These are phyloP conservation scores for Phyllostomus discolor DNA, from an alignment of 2,113 vertebrate genomes.

Conservation along the genomic window DNA sequence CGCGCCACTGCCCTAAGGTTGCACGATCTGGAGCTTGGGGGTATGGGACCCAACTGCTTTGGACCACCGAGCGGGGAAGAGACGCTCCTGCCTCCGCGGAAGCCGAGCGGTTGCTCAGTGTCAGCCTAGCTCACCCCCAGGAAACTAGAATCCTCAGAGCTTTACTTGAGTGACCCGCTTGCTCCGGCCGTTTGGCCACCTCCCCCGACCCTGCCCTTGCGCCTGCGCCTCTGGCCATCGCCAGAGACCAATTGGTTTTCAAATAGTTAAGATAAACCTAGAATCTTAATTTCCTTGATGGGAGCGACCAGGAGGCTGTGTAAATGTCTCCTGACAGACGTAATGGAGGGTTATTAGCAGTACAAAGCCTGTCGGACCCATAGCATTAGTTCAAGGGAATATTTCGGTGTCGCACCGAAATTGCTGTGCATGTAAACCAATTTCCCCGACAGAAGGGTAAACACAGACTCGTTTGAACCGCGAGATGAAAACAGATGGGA, in stretches of 20 bases:
- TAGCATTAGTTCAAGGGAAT: conserved; percentile 81
- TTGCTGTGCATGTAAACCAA: conserved; percentile 83
- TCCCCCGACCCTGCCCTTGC: background rate
- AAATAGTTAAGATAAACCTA: conserved; percentile 76
- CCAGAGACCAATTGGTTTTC: conserved; percentile 48
- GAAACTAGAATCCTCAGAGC: conserved; percentile 53
- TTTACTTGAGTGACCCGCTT: conserved; percentile 69
- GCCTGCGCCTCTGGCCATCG: background rate
- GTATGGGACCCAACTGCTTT: conserved; percentile 52
- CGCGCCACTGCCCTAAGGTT: conserved; percentile 74
- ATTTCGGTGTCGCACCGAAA: conserved; percentile 84
- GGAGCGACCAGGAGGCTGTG: conserved; percentile 73
- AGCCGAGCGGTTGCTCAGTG: conserved; percentile 60
- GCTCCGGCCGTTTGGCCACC: conserved; percentile 62
- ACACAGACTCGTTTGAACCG: conserved; percentile 83
- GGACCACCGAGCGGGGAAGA: conserved; percentile 63
- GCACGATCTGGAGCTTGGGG: conserved; percentile 69
- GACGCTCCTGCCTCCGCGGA: conserved; percentile 70
- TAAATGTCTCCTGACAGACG: conserved; percentile 81
- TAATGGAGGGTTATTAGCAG: conserved; percentile 83
- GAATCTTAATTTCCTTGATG: conserved; percentile 83
- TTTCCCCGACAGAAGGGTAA: conserved; percentile 84
- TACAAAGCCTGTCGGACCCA: conserved; percentile 78
- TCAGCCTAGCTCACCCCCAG: conserved; percentile 67
- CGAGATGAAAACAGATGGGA: conserved; percentile 83